Percentiles rank a stretch among this genome's conserved stretches.
Evolutionary conservation across 92 coral and sea anemone species (phyloP).

Genomic region (Bergia puertoricense): DNA sequence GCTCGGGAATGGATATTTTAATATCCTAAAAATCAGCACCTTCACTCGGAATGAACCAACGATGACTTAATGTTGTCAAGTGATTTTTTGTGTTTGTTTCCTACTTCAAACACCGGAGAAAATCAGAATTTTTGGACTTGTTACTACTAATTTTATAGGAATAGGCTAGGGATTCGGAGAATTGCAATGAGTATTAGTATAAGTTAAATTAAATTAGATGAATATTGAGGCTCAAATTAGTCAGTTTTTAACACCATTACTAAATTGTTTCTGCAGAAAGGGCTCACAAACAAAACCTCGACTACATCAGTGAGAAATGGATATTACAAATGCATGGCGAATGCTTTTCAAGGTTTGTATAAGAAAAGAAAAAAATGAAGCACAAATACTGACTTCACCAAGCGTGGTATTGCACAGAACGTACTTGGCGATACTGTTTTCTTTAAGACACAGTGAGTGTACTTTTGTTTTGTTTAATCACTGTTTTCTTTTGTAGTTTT

Average conservation of each 20-base stretch:
- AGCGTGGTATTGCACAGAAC: not conserved
- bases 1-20: not conserved
- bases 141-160: not conserved
- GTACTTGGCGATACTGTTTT: not conserved
- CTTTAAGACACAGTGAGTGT: not conserved
- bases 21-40: not conserved
- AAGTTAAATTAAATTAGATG: not conserved
- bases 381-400: not conserved
- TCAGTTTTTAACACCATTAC: not conserved
- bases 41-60: not conserved
- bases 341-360: constrained; percentile 77
- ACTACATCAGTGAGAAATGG: constrained; percentile 78
- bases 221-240: not conserved
- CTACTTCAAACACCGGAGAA: not conserved
- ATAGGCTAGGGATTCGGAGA: not conserved
- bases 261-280: constrained; percentile 66
- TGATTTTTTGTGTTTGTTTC: not conserved
- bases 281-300: constrained; percentile 83
- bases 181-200: not conserved
- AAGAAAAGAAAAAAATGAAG: not conserved
- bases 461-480: too few species aligned
- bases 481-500: too few species aligned
- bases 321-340: constrained; percentile 84
- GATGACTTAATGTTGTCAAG: not conserved
- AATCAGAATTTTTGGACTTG: not conserved